These are phyloP conservation scores for Crotalus tigris DNA, from an alignment of 2,113 vertebrate species.

Conservation along the genomic window DNA sequence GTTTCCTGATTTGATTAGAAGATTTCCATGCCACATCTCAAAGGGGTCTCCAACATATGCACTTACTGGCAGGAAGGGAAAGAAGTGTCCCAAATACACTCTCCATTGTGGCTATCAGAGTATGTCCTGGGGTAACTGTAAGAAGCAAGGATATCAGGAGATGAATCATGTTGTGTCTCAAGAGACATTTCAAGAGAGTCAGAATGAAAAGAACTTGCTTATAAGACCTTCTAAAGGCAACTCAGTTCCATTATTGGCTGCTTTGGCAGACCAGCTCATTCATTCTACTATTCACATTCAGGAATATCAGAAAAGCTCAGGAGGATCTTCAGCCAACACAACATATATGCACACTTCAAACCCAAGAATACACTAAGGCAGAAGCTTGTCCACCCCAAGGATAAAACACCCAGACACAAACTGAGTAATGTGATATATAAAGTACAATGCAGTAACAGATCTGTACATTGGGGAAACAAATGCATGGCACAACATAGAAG, in stretches of 20 bases:
- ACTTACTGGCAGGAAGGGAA: background rate
- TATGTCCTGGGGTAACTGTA: background rate
- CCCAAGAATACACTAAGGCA: too few relatives aligned
- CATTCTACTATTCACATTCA: background rate
- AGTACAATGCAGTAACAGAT: too few relatives aligned
- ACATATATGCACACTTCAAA: too few relatives aligned
- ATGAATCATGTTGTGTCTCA: background rate
- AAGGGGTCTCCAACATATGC: background rate
- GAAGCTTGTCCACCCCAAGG: too few relatives aligned
- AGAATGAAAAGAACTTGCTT: background rate
- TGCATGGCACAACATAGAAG: too few relatives aligned
- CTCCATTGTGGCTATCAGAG: background rate
- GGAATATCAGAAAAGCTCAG: background rate
- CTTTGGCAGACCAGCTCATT: background rate
- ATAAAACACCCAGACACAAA: too few relatives aligned
- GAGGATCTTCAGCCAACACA: too few relatives aligned
- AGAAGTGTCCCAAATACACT: background rate
- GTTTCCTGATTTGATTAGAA: background rate
- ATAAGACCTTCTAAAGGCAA: background rate
- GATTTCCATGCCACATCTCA: background rate
- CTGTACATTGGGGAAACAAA: too few relatives aligned
- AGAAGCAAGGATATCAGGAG: background rate
- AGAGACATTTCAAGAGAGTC: background rate
- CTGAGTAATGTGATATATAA: too few relatives aligned
- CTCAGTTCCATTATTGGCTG: background rate